A percentile compares a stretch with the other conserved stretches of the same genome.
Evolutionary conservation across 2,113 vertebrate species (phyloP).

Genomic region (Pampusana beccarii): DNA sequence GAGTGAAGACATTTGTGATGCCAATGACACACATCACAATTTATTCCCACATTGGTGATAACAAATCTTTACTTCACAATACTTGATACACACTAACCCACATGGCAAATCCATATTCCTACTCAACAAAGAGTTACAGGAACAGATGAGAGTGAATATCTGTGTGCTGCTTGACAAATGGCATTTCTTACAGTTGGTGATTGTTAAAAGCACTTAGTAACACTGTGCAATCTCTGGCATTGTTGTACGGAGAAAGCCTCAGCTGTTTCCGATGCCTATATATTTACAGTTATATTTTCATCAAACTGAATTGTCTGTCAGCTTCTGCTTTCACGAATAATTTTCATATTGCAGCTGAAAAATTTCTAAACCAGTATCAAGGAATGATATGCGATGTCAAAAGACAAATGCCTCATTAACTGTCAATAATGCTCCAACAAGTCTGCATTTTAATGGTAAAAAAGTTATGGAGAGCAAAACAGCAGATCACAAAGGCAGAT

Average conservation of each 20-base stretch:
- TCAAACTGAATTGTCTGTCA: background rate
- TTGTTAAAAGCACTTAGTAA: background rate
- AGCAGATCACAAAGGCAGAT: background rate
- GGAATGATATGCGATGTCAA: background rate
- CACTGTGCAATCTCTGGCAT: background rate
- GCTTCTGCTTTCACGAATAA: background rate
- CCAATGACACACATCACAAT: rapidly evolving
- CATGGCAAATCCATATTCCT: background rate
- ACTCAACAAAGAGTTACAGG: background rate
- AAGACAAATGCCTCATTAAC: background rate
- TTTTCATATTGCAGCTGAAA: background rate
- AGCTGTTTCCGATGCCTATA: background rate
- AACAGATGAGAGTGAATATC: background rate
- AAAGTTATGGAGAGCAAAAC: background rate
- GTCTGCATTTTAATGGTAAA: background rate
- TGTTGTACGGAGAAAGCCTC: background rate
- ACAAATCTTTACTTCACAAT: rapidly evolving
- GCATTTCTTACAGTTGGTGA: background rate
- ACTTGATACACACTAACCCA: background rate
- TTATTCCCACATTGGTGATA: background rate
- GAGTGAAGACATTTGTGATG: background rate
- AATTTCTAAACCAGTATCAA: background rate
- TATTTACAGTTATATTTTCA: conserved; percentile 7
- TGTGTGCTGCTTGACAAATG: background rate
- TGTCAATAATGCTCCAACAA: background rate